Evolutionary conservation across 2,888 invertebrate genomes (phyloP), one percentile per base, ranked within the genome.

Genomic region (Pollenia labialis): DNA sequence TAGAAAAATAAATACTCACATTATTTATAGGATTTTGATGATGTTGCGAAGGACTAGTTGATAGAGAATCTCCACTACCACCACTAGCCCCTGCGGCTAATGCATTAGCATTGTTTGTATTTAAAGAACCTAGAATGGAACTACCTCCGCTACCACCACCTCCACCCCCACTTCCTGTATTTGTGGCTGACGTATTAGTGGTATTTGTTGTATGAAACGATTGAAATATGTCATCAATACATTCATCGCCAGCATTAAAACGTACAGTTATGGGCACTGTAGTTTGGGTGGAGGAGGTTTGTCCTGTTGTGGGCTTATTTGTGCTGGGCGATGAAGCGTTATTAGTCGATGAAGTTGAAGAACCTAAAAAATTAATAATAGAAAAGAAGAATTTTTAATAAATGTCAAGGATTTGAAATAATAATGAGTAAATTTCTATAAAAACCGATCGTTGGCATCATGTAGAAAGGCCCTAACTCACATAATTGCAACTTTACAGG

Each of bases 181-280:
- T 88, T 54, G 88, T 87, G 48, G 77, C 81, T 44, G 84, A 87
- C 12, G 88, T 81, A 48, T 87, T 88, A 32, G 87, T 89, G 44
- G 85, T 88, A 81, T 88, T 89, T 83, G 88, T 90, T 72, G 89
- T 90, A 88, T 92, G 93, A 90, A 92, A 92, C 81, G 92, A 91
- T 87, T 93, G 93, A 89, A 92, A 91, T 71, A 93, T 91, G 85
- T 93, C 93, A 87, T 93, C 93, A 79, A 93, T 90, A 82, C 93
- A 92, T 88, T 93, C 93, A 88, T 93, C 93, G 88, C 92, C 92
- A 89, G 93, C 93, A 90, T 93, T 93, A 83, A 93, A 93, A 76
- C 93, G 93, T 83, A 93, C 93, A 46, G 93, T 91, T 75, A 93
- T 92, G 48, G 93, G 93, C 58, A 93, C 89, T 88, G 90, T 91